phyloP scores from a whole-genome alignment of 2,888 invertebrate genomes.

The Diplazon laetatorius region DNA sequence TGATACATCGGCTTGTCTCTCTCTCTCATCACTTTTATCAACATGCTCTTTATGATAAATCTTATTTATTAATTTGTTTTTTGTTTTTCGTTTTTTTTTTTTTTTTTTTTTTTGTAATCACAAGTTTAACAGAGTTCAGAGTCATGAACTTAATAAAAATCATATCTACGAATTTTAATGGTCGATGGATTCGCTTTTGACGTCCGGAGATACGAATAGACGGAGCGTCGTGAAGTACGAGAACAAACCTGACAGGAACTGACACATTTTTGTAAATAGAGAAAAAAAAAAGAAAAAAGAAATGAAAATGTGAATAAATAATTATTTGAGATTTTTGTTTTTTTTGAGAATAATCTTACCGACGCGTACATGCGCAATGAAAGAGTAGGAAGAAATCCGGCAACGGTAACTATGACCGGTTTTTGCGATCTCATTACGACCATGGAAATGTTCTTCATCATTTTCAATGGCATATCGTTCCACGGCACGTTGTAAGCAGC shows the following conservation, averaged over 20 bases:
- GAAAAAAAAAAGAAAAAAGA: background rate
- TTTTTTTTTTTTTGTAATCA: too few relatives aligned
- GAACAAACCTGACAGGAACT: constrained; percentile 49
- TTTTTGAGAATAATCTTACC: constrained; percentile 14
- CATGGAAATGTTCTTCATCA: constrained; percentile 42
- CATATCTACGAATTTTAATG: background rate
- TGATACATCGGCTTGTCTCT: too few relatives aligned
- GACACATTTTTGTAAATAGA: background rate
- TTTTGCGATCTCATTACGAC: constrained; percentile 42
- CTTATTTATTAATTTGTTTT: too few relatives aligned
- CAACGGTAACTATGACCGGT: constrained; percentile 34
- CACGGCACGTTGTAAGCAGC: constrained; percentile 62
- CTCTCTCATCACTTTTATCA: too few relatives aligned
- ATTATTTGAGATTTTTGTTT: too few relatives aligned
- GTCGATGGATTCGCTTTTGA: background rate
- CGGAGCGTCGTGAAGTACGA: constrained; percentile 57
- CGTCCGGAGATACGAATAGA: constrained; percentile 20
- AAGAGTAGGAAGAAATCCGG: constrained; percentile 50
- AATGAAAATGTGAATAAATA: too few relatives aligned
- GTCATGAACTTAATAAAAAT: too few relatives aligned
- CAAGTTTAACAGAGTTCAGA: too few relatives aligned
- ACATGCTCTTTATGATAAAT: too few relatives aligned
- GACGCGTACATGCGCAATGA: constrained; percentile 47
- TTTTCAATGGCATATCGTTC: constrained; percentile 60
- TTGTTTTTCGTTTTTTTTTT: too few relatives aligned